These are phyloP conservation scores for Copidosoma floridanum DNA, from an alignment of 1,140 invertebrate species.

Conservation along the genomic window DNA sequence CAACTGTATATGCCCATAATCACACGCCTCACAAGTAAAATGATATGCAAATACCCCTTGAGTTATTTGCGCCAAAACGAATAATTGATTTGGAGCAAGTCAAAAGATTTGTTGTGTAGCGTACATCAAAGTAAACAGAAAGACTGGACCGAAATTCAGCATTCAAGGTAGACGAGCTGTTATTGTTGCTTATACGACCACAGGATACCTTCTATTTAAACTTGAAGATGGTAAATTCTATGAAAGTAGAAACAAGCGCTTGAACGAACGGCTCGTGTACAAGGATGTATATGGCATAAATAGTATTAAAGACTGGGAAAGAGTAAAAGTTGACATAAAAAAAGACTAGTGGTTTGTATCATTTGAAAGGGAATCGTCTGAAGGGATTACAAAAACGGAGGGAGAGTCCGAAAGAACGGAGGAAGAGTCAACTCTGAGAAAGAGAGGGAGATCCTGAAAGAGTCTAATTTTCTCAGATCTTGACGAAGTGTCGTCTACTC, in stretches of 20 bases:
- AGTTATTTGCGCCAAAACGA: no score
- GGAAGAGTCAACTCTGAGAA: no score
- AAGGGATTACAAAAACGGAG: neutral
- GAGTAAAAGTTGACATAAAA: no score
- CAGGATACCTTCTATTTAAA: slow-evolving; percentile 31
- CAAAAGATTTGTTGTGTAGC: slow-evolving; percentile 25
- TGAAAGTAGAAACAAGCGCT: slow-evolving; percentile 27
- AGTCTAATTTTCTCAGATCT: no score
- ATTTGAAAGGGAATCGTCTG: neutral
- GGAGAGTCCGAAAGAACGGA: neutral
- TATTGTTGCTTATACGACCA: slow-evolving; percentile 23
- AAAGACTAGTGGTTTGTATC: neutral
- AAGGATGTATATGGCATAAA: slow-evolving; percentile 11
- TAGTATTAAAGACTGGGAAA: no score
- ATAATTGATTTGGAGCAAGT: no score
- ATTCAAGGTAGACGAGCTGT: slow-evolving; percentile 7
- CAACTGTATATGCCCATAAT: no score
- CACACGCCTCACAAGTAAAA: no score
- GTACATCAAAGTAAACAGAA: slow-evolving; percentile 17
- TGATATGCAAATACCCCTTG: no score
- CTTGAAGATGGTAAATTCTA: slow-evolving; percentile 24
- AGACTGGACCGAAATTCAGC: slow-evolving; percentile 19
- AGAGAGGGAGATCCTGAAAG: no score
- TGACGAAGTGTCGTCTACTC: no score
- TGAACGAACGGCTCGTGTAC: slow-evolving; percentile 30